These are phyloP conservation scores for Euthynnus affinis DNA, from an alignment of 2,797 vertebrate species.

Conservation along the genomic window DNA sequence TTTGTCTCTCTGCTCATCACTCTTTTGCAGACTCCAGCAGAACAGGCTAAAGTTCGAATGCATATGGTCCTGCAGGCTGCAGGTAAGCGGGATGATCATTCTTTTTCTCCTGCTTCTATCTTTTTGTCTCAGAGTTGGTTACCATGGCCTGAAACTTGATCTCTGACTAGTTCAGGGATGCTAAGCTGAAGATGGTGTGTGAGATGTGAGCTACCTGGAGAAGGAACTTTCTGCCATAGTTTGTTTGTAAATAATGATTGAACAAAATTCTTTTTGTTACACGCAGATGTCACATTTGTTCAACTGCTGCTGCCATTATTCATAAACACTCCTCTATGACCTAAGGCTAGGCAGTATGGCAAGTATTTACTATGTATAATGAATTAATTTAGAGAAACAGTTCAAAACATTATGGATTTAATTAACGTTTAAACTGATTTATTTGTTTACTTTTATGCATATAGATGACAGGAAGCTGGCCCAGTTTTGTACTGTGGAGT, in stretches of 20 bases:
- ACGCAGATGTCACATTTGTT: constrained; percentile 2
- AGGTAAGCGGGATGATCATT: constrained; percentile 83
- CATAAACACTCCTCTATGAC: background rate
- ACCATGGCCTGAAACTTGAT: background rate
- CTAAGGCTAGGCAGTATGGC: background rate
- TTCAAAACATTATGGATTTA: background rate
- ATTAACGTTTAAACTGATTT: background rate
- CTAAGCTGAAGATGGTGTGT: background rate
- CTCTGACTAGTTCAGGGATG: background rate
- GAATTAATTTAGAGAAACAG: background rate
- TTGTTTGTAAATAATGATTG: too few species aligned
- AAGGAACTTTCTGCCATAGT: too few species aligned
- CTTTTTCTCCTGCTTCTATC: background rate
- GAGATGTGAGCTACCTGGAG: background rate
- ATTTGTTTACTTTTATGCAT: background rate
- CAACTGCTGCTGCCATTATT: constrained; percentile 2
- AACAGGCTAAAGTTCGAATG: constrained; percentile 95
- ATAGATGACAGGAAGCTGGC: background rate
- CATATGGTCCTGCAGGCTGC: constrained; percentile 95
- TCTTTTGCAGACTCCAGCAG: constrained; percentile 90
- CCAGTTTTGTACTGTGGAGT: background rate
- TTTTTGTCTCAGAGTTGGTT: background rate
- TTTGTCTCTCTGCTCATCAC: constrained; percentile 30
- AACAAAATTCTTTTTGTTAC: too few species aligned
- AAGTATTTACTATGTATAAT: background rate